Percentiles rank a stretch among this genome's conserved stretches.
phyloP scores from a whole-genome alignment of 2,113 vertebrate species.

The Illadopsis cleaveri region DNA sequence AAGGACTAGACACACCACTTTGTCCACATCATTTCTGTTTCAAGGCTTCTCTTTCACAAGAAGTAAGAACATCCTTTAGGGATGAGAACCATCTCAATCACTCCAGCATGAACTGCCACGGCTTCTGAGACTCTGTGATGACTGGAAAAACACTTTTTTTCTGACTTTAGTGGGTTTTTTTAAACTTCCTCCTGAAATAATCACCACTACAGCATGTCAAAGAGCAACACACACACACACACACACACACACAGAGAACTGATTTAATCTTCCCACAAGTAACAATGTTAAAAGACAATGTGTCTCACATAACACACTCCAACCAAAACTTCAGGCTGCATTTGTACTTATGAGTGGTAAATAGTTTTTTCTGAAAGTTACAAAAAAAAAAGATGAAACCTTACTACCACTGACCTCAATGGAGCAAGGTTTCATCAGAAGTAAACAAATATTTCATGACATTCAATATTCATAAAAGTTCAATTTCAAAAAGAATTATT shows the following conservation, averaged over 20 bases:
- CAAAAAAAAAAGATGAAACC: background rate
- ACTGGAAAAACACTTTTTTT: background rate
- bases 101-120: background rate
- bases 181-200: background rate
- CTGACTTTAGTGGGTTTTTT: background rate
- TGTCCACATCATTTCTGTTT: background rate
- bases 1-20: background rate
- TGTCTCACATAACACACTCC: slow-evolving; percentile 34
- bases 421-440: slow-evolving; percentile 30
- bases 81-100: background rate
- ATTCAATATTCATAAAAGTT: slow-evolving; percentile 2
- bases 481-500: slow-evolving; percentile 21
- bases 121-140: background rate
- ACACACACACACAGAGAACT: background rate
- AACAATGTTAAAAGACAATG: slow-evolving; percentile 56
- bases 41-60: background rate
- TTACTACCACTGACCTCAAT: background rate
- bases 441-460: background rate
- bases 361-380: slow-evolving; percentile 26
- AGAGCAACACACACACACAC: slow-evolving; percentile 6
- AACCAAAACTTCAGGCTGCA: slow-evolving; percentile 49
- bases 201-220: background rate
- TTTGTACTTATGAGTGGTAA: slow-evolving; percentile 58
- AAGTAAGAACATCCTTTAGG: background rate
- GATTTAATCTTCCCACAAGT: slow-evolving; percentile 49